Evolutionary conservation across 2,113 vertebrate genomes (phyloP).

Genomic region (Alligator mississippiensis): DNA sequence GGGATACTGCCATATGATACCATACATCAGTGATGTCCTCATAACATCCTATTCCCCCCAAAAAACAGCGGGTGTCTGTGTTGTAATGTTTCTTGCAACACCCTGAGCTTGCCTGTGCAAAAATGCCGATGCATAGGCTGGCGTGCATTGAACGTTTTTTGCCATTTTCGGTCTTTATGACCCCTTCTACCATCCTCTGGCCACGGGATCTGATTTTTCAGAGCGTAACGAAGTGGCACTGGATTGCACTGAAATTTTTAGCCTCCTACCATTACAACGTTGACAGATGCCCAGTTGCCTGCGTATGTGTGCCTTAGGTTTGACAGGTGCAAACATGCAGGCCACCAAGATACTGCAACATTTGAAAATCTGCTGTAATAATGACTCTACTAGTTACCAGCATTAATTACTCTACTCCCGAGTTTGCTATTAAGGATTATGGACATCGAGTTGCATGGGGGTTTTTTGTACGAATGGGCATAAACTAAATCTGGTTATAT

Average conservation of each 20-base stretch:
- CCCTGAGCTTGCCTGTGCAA: neutral
- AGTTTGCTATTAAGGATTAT: no score
- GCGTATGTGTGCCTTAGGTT: neutral
- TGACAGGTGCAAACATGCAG: neutral
- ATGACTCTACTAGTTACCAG: no score
- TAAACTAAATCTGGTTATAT: neutral
- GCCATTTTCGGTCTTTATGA: neutral
- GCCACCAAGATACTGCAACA: neutral
- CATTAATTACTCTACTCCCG: no score
- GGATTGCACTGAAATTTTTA: neutral
- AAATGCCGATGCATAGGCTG: neutral
- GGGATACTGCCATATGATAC: no score
- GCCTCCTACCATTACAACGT: neutral
- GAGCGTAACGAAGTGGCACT: neutral
- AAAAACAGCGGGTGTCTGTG: no score
- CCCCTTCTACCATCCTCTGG: neutral
- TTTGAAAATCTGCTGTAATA: neutral
- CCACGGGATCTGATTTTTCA: neutral
- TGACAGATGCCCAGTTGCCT: neutral
- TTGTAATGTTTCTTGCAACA: neutral
- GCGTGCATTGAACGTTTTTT: neutral
- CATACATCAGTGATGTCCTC: no score
- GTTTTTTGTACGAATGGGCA: neutral
- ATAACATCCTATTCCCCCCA: no score
- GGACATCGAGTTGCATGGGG: no score